Base-by-base conservation (phyloP, 2,797 vertebrate genomes). In the Gymnothorax reevesii region DNA sequence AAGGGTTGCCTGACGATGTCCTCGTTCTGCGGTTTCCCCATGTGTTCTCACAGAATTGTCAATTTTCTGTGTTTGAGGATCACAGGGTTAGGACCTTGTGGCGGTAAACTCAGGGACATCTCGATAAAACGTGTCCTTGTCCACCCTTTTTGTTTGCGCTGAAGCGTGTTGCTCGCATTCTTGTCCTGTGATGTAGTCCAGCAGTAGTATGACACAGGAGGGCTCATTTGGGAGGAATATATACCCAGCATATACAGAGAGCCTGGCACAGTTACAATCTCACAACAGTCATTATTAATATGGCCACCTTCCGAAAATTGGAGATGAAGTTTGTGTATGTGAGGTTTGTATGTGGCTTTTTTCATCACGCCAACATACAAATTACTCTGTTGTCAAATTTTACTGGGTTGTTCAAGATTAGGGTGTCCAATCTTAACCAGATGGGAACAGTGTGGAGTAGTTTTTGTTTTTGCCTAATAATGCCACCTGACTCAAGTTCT, bases 121-220 rank as follows among this genome's bases (percentile, higher is more conserved):
- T 27, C 71, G 88, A 87, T 79, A 83, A 86, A 62, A 27, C 88
- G 84, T 52, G 84, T 86, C 88, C 82, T 88, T 87, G 82, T 62
- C 77, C 86, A 88, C 86, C 89, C 85, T 1, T 89, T 88, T 33
- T 89, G 57, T 84, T 60, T 73, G 85, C 60, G 17, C 84, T 55
- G 54, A 64, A 87, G 88, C 85, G 83, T 87, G 12, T 9, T 1
- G 2, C n/a, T 62, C 27, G 7, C n/a, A 85, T 85, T 85, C 57
- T n/a, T 87, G 22, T 17, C 60, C 71, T 83, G 2, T 87, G 84
- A 89, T 86, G 87, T 33, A 54, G 71, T 59, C 15, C 27, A 4
- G 42, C 2, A 4, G 59, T 55, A 49, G 10, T 12, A 20, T 49
- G 57, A 17, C 62, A 49, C 17, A 25, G 49, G 75, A 7, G 20